Base-by-base conservation (phyloP, 1,140 invertebrate species). In the Streblospio benedicti region DNA sequence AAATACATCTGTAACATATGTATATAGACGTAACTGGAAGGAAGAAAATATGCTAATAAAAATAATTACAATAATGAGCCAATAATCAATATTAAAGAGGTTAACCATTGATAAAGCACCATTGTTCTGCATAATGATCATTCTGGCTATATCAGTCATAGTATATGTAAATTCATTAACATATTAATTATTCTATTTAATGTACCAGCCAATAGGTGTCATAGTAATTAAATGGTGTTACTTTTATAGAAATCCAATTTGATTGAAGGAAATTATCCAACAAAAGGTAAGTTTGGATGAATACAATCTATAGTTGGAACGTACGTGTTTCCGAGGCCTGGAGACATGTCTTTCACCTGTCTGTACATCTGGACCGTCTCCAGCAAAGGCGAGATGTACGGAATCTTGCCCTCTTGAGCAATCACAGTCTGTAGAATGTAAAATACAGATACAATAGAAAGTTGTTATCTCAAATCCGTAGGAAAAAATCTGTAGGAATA, bases 261-360 rank as follows among this genome's bases (percentile, higher is more conserved):
- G 9, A 9, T 12, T 56, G 31, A 38, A 16, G 3, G 6, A 44
- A 18, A 43, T 62, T 23, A 35, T 28, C 14, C 18, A 55, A n/a
- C 12, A 9, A 23, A 23, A 49, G 12, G 12, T 14, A 12, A 49
- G 9, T 49, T 12, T 12, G 23, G 50, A 4, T 31, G 23, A 20
- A 35, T 23, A 18, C n/a, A 30, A 30, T 9, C n/a, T 25, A 55
- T 9, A 43, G 12, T 38, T 35, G 4, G 20, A n/a, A 45, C 12
- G 2, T 32, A 83, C 81, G 74, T 76, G 67, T 83, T 83, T 41
- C 83, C 82, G 4, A 85, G 69, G 20, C 84, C 84, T 6, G 72
- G 74, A 30, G 78, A 81, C 59, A 81, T 68, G 56, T 76, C 67
- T 33, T 72, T 76, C 67, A 76, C 71, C 64, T 77, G 66, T 62